Conservation (phyloP, 2,797 vertebrate genomes). For the Tragopan temminckii region DNA sequence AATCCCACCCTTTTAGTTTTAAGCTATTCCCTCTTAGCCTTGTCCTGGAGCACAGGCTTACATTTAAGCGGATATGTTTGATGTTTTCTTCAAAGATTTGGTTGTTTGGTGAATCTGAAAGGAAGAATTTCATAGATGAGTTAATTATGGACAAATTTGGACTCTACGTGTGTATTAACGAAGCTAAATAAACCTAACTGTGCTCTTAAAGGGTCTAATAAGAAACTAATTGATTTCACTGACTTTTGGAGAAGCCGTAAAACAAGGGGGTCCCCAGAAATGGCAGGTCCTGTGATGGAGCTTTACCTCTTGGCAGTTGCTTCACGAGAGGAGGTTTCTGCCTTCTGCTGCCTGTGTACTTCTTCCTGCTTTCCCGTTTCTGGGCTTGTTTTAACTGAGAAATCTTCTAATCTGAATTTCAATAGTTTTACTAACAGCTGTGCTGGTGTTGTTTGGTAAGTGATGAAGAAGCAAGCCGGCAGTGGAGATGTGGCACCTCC, state of each 20-base stretch:
- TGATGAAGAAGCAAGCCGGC: not conserved
- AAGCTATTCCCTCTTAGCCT: too few relatives aligned
- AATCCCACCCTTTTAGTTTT: too few relatives aligned
- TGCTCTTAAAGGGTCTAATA: not conserved
- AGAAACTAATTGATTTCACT: not conserved
- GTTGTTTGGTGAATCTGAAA: not conserved
- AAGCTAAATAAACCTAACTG: not conserved
- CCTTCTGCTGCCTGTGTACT: not conserved
- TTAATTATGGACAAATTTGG: not conserved
- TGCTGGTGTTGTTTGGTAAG: accelerated
- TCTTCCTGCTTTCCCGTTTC: not conserved
- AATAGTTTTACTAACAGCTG: not conserved
- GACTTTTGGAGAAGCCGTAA: not conserved
- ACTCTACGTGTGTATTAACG: not conserved
- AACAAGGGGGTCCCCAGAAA: not conserved
- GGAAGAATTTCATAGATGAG: not conserved
- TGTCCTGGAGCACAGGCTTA: not conserved
- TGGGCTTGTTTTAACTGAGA: not conserved
- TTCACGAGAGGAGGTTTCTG: not conserved
- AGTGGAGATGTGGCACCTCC: not conserved
- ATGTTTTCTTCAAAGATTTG: not conserved
- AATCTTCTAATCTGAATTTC: not conserved
- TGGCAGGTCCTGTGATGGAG: not conserved
- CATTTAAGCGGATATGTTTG: not conserved
- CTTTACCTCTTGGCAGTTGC: not conserved